A percentile compares a stretch with the other conserved stretches of the same genome.
These are phyloP conservation scores for Hippocampus kuda DNA, from an alignment of 2,797 vertebrate species.

Conservation along the genomic window DNA sequence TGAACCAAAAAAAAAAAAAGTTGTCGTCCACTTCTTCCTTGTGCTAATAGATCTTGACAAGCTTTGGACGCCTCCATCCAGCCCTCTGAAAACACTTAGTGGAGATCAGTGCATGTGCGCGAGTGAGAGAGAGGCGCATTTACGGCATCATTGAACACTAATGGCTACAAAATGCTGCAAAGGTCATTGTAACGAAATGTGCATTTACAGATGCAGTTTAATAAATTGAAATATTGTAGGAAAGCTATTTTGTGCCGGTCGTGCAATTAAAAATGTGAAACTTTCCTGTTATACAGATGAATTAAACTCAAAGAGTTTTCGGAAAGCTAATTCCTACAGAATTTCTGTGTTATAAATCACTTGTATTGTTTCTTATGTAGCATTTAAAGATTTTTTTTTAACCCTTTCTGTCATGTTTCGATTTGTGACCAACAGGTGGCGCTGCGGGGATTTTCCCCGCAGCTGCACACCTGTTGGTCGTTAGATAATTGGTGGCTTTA, in stretches of 20 bases:
- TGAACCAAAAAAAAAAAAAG: not conserved
- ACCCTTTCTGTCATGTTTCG: too few relatives aligned
- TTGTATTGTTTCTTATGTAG: not conserved
- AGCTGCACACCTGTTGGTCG: too few relatives aligned
- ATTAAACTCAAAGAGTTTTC: too few relatives aligned
- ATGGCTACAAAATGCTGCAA: not conserved
- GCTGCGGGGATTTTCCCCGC: too few relatives aligned
- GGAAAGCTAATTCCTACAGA: too few relatives aligned
- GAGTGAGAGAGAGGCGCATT: not conserved
- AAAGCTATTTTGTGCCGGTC: not conserved
- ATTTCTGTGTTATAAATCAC: too few relatives aligned
- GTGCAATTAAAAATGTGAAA: not conserved
- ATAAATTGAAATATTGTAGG: not conserved
- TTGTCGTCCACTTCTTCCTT: slow-evolving; percentile 4
- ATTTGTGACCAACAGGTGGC: too few relatives aligned
- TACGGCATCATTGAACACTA: not conserved
- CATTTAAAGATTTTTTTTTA: too few relatives aligned
- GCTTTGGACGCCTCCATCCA: slow-evolving; percentile 2
- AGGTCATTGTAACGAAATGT: not conserved
- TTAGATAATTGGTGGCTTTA: too few relatives aligned
- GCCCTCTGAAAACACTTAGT: not conserved
- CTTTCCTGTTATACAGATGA: too few relatives aligned
- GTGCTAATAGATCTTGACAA: slow-evolving; percentile 3
- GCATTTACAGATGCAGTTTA: not conserved
- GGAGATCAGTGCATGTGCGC: not conserved